phyloP scores from a whole-genome alignment of 2,797 vertebrate genomes.

The Acanthopagrus latus region DNA sequence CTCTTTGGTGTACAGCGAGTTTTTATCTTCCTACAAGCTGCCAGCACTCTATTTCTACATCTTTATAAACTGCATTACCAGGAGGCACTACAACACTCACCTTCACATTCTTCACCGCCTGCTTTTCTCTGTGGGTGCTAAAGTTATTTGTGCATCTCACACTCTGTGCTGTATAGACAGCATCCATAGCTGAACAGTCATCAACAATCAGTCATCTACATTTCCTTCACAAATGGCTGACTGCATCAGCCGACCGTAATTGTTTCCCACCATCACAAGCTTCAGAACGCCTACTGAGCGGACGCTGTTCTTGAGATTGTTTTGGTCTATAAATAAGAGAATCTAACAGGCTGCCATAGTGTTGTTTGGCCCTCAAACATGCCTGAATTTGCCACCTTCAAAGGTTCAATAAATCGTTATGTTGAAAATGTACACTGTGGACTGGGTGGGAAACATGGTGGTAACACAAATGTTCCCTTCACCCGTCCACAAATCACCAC shows the following conservation, averaged over 20 bases:
- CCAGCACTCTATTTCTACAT: too few species aligned
- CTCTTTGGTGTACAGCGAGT: too few species aligned
- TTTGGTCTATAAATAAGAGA: neutral
- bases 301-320: neutral
- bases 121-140: too few species aligned
- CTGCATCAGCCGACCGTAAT: neutral
- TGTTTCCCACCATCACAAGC: neutral
- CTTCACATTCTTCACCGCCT: too few species aligned
- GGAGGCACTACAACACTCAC: too few species aligned
- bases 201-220: neutral
- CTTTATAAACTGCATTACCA: too few species aligned
- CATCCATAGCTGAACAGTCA: too few species aligned
- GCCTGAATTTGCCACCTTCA: neutral
- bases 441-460: neutral
- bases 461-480: slow-evolving; percentile 21
- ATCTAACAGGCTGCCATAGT: neutral
- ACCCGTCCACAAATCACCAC: neutral
- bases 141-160: neutral
- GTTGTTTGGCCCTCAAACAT: neutral
- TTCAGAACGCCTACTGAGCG: neutral
- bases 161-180: too few species aligned
- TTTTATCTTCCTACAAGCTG: too few species aligned
- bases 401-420: neutral
- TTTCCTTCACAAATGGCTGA: neutral
- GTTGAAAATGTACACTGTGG: neutral